These are phyloP conservation scores for Sussaba pulchella DNA, from an alignment of 2,888 invertebrate species.

Conservation along the genomic window DNA sequence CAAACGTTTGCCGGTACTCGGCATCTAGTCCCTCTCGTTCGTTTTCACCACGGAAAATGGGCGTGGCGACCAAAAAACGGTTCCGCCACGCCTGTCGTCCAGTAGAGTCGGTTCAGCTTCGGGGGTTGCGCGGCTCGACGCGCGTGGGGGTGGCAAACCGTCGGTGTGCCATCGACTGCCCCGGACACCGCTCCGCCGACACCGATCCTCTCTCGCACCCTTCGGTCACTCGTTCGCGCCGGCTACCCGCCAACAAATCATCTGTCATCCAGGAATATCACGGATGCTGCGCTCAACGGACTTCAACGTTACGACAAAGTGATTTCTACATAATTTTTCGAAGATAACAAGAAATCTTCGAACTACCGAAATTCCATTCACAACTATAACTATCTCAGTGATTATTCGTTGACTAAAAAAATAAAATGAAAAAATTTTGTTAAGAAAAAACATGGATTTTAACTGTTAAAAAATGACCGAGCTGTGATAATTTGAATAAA, in stretches of 20 bases:
- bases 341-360: neutral
- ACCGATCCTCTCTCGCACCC: conserved; percentile 56
- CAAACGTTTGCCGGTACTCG: neutral
- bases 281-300: conserved; percentile 10
- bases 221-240: conserved; percentile 36
- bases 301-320: neutral
- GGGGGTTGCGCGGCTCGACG: conserved; percentile 61
- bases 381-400: neutral
- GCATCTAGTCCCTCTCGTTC: conserved; percentile 14
- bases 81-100: conserved; percentile 69
- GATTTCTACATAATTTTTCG: no score
- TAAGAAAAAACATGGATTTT: neutral
- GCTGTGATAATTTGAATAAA: no score
- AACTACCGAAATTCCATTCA: neutral
- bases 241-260: conserved; percentile 44
- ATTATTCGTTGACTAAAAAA: neutral
- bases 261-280: conserved; percentile 31
- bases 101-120: conserved; percentile 57
- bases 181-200: conserved; percentile 26
- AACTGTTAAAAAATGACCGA: neutral
- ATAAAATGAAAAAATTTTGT: neutral
- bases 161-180: conserved; percentile 29
- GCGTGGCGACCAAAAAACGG: conserved; percentile 73
- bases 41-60: conserved; percentile 67
- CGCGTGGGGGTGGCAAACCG: conserved; percentile 58